phyloP scores from a whole-genome alignment of 2,888 invertebrate genomes.

The Muschampia plurimacula region DNA sequence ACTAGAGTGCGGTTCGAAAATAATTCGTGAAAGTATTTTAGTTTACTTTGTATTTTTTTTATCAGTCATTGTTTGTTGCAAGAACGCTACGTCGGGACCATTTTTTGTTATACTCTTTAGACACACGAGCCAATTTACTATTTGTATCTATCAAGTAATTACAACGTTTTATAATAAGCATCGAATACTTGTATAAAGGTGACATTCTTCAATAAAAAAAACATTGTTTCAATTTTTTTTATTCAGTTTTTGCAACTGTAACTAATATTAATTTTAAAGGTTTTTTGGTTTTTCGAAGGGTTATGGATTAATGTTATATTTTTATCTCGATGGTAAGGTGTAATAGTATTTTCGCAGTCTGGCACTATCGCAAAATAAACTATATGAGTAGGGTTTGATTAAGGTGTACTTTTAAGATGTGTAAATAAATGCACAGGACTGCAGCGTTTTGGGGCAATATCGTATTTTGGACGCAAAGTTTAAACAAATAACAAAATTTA shows the following conservation, averaged over 20 bases:
- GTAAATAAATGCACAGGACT: slow-evolving; percentile 78
- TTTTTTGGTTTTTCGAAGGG: slow-evolving; percentile 53
- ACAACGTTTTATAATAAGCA: slow-evolving; percentile 38
- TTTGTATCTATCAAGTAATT: slow-evolving; percentile 17
- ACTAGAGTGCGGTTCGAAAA: slow-evolving; percentile 13
- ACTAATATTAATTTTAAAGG: slow-evolving; percentile 49
- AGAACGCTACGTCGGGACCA: slow-evolving; percentile 48
- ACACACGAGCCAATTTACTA: slow-evolving; percentile 15
- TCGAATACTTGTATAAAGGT: slow-evolving; percentile 46
- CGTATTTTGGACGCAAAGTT: slow-evolving; percentile 25
- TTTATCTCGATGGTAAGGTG: slow-evolving; percentile 59
- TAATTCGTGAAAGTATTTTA: background rate
- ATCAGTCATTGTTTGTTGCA: background rate
- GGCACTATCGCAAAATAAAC: slow-evolving; percentile 68
- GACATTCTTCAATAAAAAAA: slow-evolving; percentile 16
- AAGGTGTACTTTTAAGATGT: slow-evolving; percentile 75
- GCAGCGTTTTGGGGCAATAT: slow-evolving; percentile 50
- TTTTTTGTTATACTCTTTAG: slow-evolving; percentile 33
- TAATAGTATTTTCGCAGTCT: slow-evolving; percentile 69
- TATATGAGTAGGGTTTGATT: slow-evolving; percentile 70
- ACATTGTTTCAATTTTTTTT: slow-evolving; percentile 6
- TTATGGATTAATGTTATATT: slow-evolving; percentile 61
- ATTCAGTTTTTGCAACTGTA: slow-evolving; percentile 31
- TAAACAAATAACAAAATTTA: background rate
- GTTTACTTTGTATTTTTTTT: slow-evolving; percentile 10